Evolutionary conservation across 2,113 vertebrate species (phyloP).

Genomic region (Clarias magur): DNA sequence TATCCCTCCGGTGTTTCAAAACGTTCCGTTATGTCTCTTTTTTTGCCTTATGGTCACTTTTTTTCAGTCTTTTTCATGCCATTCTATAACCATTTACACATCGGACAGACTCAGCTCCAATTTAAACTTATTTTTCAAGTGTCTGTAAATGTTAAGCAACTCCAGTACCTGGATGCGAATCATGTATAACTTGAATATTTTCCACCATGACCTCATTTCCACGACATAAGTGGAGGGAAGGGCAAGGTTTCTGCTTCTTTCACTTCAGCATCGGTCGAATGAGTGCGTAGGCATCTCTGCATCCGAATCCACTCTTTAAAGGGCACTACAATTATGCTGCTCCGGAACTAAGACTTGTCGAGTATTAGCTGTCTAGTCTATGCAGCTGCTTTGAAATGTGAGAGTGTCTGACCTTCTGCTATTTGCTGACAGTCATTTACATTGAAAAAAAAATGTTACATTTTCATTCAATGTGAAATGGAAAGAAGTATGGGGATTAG

Average conservation of each 20-base stretch:
- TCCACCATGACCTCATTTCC: background rate
- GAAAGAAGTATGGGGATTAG: background rate
- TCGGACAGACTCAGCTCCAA: background rate
- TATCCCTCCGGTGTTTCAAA: background rate
- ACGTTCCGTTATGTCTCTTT: background rate
- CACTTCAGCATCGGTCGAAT: constrained; percentile 36
- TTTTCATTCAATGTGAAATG: background rate
- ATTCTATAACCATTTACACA: background rate
- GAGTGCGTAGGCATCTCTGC: constrained; percentile 39
- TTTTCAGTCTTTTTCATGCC: background rate
- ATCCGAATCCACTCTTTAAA: constrained; percentile 45
- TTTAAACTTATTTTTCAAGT: background rate
- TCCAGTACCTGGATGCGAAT: too few relatives aligned
- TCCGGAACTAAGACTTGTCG: constrained; percentile 11
- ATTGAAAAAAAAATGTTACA: background rate
- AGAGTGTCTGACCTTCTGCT: constrained; percentile 21
- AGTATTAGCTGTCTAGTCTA: constrained; percentile 16
- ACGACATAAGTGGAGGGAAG: constrained; percentile 23
- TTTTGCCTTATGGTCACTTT: background rate
- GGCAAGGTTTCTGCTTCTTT: constrained; percentile 29
- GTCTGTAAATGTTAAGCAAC: background rate
- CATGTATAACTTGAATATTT: background rate
- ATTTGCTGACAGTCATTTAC: constrained; percentile 7
- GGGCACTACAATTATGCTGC: constrained; percentile 49
- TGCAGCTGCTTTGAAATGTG: background rate